A percentile compares a stretch with the other conserved stretches of the same genome.
Evolutionary conservation across 2,113 vertebrate species (phyloP).

Genomic region (Sander vitreus): DNA sequence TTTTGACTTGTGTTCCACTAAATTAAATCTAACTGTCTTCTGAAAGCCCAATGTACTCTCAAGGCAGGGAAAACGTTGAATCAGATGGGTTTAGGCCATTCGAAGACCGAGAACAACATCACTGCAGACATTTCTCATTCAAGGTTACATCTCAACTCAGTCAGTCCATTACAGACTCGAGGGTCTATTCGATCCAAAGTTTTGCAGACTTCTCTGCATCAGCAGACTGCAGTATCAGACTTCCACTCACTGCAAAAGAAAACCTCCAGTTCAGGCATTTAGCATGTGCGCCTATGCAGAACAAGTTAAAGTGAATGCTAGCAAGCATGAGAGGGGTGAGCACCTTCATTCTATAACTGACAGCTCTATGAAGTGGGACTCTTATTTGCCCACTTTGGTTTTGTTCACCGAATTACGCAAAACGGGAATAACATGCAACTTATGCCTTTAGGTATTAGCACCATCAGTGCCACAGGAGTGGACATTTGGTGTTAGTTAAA

Average conservation of each 20-base stretch:
- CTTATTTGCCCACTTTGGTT: conserved; percentile 32
- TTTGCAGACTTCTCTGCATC: neutral
- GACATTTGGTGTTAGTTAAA: conserved; percentile 22
- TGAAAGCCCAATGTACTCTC: too few species aligned
- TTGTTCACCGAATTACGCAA: conserved; percentile 35
- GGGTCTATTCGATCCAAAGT: too few species aligned
- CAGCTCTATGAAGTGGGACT: neutral
- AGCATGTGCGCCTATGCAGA: neutral
- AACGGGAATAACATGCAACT: conserved; percentile 8
- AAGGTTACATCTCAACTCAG: too few species aligned
- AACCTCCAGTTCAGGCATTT: neutral
- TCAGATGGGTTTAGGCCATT: too few species aligned
- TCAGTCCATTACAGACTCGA: too few species aligned
- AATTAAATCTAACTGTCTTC: too few species aligned
- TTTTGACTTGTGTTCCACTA: too few species aligned
- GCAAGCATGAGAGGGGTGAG: neutral
- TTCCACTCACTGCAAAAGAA: neutral
- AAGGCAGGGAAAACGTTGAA: too few species aligned
- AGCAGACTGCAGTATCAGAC: neutral
- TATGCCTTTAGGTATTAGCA: conserved; percentile 1
- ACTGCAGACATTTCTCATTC: too few species aligned
- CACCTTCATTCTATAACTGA: neutral
- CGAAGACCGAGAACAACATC: too few species aligned
- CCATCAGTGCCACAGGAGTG: neutral
- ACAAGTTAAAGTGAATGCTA: neutral